Percentiles rank a stretch among this genome's conserved stretches.
Evolutionary conservation across 1,140 invertebrate genomes (phyloP).

Genomic region (Nomia melanderi): DNA sequence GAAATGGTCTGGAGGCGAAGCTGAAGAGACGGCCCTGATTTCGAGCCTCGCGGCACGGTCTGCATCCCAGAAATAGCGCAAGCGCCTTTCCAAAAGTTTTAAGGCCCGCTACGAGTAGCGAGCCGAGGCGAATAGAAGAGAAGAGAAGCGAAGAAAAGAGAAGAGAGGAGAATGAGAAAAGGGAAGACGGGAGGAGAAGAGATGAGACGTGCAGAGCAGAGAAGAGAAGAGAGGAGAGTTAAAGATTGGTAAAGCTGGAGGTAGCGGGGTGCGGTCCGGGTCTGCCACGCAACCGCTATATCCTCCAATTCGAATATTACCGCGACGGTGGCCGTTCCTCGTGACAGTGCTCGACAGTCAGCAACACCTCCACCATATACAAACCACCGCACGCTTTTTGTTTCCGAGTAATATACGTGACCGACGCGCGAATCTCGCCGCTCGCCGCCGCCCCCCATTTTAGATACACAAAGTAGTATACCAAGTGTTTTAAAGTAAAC

Average conservation of each 20-base stretch:
- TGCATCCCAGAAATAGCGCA: constrained; percentile 65
- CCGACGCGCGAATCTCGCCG: background rate
- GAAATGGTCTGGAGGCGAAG: constrained; percentile 20
- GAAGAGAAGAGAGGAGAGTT: background rate
- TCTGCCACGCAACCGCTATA: constrained; percentile 78
- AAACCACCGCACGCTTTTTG: background rate
- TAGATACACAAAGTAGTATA: constrained; percentile 1
- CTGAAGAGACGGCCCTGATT: constrained; percentile 30
- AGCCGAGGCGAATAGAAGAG: constrained; percentile 5
- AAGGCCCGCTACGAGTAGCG: constrained; percentile 32
- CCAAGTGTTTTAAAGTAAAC: constrained; percentile 6
- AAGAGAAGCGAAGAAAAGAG: background rate
- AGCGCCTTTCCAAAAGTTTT: constrained; percentile 62
- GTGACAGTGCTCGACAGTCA: constrained; percentile 50
- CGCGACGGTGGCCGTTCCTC: constrained; percentile 46
- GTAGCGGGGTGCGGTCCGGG: constrained; percentile 55
- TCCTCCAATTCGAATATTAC: constrained; percentile 77
- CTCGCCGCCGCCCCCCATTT: background rate
- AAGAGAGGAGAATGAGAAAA: background rate
- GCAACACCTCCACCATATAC: constrained; percentile 20
- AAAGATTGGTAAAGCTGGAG: constrained; percentile 63
- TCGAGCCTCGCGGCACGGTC: constrained; percentile 29
- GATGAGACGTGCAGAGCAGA: background rate
- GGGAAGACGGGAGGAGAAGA: background rate
- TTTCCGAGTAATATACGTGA: background rate